A percentile compares a stretch with the other conserved stretches of the same genome.
Evolutionary conservation across 2,888 invertebrate species (phyloP).

Genomic region (Clivina fossor): DNA sequence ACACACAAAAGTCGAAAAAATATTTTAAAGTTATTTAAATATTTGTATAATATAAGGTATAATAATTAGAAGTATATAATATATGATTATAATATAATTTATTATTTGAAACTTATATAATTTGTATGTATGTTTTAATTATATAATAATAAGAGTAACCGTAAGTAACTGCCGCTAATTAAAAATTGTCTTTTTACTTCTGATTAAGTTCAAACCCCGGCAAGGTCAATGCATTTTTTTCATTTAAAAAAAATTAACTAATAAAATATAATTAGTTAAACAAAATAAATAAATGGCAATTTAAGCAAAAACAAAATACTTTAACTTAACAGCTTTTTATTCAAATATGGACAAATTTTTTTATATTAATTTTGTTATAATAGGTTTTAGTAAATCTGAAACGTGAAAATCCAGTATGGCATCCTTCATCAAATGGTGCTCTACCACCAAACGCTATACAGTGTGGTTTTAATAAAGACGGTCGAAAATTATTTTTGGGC

Average conservation of each 20-base stretch:
- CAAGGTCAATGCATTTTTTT: background rate
- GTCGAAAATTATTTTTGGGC: slow-evolving; percentile 10
- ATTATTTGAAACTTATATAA: too few relatives aligned
- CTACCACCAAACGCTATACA: slow-evolving; percentile 13
- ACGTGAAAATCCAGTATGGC: background rate
- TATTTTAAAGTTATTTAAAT: background rate
- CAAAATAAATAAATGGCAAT: too few relatives aligned
- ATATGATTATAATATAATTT: too few relatives aligned
- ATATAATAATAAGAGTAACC: too few relatives aligned
- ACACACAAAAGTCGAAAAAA: too few relatives aligned
- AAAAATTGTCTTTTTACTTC: background rate
- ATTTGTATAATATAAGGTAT: background rate
- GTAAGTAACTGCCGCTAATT: too few relatives aligned
- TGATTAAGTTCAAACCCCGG: too few relatives aligned
- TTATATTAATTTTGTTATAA: background rate
- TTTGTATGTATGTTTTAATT: too few relatives aligned
- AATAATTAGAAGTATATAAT: too few relatives aligned
- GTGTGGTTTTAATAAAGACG: slow-evolving; percentile 17
- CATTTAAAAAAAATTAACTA: background rate
- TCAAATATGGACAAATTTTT: background rate
- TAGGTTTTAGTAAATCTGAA: slow-evolving; percentile 6
- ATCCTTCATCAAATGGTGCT: background rate
- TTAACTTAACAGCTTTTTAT: background rate
- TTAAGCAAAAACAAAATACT: too few relatives aligned
- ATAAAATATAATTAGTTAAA: too few relatives aligned